Conservation (phyloP, 2,113 vertebrate species). For the Eubucco bourcierii region DNA sequence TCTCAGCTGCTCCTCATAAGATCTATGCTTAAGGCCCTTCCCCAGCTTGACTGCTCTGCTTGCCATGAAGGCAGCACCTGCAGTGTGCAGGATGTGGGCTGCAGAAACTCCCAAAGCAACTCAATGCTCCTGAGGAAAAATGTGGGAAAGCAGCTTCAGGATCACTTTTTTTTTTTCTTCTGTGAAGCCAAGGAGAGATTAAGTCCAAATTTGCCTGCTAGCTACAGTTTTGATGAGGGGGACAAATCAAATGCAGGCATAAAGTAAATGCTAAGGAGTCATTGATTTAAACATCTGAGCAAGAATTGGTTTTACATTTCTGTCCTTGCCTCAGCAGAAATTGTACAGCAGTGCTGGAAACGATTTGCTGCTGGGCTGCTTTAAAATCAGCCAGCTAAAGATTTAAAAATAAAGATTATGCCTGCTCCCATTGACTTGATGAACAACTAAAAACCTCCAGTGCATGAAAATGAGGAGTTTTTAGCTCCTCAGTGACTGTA, state of each 20-base stretch:
- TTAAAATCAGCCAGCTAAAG: not conserved
- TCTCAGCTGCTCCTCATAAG: too few relatives aligned
- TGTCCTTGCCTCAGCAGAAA: not conserved
- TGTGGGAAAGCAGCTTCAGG: not conserved
- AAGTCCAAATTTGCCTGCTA: not conserved
- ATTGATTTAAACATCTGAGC: not conserved
- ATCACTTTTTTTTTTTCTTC: not conserved
- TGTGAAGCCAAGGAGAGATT: not conserved
- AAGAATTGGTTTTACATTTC: not conserved
- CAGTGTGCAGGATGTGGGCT: not conserved
- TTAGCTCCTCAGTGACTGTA: rapidly evolving
- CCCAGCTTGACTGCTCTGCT: too few relatives aligned
- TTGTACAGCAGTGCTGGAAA: not conserved
- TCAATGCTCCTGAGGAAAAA: not conserved
- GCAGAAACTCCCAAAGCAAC: not conserved
- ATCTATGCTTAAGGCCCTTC: too few relatives aligned
- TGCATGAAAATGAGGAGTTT: not conserved
- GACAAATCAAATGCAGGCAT: not conserved
- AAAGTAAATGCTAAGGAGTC: not conserved
- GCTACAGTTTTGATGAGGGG: not conserved
- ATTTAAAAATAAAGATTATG: not conserved
- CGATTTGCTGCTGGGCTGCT: not conserved
- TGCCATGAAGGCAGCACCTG: not conserved
- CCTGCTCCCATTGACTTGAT: not conserved
- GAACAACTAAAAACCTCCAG: not conserved